phyloP scores from a whole-genome alignment of 2,797 vertebrate genomes.

The Vultur gryphus region DNA sequence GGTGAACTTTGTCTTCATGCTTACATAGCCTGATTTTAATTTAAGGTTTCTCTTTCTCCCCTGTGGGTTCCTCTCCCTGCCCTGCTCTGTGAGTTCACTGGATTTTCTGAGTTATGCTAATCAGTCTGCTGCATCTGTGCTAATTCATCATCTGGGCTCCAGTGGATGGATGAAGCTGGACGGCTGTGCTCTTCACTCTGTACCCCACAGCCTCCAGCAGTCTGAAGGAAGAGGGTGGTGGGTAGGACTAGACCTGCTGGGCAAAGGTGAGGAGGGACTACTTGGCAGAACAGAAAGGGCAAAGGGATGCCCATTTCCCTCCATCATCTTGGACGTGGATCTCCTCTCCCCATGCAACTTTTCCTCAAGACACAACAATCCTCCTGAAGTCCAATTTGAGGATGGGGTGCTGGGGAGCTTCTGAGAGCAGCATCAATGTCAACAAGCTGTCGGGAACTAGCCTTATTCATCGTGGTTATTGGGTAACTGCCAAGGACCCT shows the following conservation, averaged over 20 bases:
- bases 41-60: neutral
- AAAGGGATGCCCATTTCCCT: neutral
- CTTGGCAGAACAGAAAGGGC: neutral
- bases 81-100: neutral
- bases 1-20: neutral
- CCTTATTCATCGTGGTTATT: constrained; percentile 12
- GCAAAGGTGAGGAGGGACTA: neutral
- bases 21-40: constrained; percentile 18
- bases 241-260: neutral
- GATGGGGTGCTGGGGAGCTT: neutral
- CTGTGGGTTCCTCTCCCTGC: neutral
- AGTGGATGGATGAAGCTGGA: neutral
- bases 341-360: neutral
- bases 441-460: constrained; percentile 4
- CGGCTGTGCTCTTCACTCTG: neutral
- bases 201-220: neutral
- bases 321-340: neutral
- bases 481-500: constrained; percentile 51
- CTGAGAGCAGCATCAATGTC: neutral
- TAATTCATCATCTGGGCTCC: constrained; percentile 22
- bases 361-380: neutral
- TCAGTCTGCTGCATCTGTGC: neutral
- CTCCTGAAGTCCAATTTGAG: neutral
- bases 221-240: neutral
- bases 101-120: constrained; percentile 21